Evolutionary conservation across 2,888 invertebrate genomes (phyloP).

Genomic region (Byasa hedistus): DNA sequence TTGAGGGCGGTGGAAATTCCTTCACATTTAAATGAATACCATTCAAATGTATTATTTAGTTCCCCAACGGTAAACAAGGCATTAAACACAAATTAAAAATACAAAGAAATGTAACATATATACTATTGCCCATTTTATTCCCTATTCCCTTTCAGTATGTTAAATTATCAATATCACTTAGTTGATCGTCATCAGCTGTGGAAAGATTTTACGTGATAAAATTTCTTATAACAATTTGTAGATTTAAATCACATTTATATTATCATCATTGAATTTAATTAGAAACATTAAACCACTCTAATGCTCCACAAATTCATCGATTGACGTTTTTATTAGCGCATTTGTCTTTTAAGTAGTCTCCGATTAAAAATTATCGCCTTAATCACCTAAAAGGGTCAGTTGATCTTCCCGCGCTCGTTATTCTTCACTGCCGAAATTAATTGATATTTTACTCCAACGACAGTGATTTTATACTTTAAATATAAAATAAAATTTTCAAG

Average conservation of each 20-base stretch:
- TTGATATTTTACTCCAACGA: not conserved
- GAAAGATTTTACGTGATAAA: no score
- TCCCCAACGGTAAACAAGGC: not conserved
- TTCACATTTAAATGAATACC: conserved; percentile 10
- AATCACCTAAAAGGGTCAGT: conserved; percentile 39
- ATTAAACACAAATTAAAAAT: no score
- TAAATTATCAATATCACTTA: no score
- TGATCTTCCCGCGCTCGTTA: conserved; percentile 8
- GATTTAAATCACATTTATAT: not conserved
- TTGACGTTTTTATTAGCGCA: conserved; percentile 53
- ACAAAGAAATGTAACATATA: not conserved
- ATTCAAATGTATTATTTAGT: conserved; percentile 6
- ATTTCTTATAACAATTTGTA: no score
- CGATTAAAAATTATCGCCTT: conserved; percentile 38
- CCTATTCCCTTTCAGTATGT: no score
- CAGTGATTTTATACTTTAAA: no score
- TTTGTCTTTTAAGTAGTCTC: conserved; percentile 35
- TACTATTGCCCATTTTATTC: no score
- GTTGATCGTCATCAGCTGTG: no score
- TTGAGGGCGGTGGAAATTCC: conserved; percentile 18
- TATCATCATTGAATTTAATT: conserved; percentile 11
- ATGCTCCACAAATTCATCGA: conserved; percentile 53
- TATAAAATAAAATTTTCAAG: no score
- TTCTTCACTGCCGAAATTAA: conserved; percentile 16
- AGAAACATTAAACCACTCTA: conserved; percentile 42